Evolutionary conservation across 2,888 invertebrate species (phyloP).

Genomic region (Sipha maydis): DNA sequence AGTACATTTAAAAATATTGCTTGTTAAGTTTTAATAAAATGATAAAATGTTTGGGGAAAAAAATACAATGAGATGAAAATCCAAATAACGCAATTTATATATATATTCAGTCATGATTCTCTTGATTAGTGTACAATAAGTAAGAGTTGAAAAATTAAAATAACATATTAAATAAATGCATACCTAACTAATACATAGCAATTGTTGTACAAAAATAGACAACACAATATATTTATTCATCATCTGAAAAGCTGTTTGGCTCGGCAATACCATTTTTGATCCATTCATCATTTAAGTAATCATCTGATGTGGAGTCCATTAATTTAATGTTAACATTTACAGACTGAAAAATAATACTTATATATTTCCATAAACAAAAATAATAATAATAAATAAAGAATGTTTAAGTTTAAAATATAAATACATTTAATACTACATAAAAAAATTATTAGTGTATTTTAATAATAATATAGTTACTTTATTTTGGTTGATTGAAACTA

Average conservation of each 20-base stretch:
- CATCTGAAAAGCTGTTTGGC: neutral
- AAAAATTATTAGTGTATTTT: neutral
- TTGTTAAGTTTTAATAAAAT: too few relatives aligned
- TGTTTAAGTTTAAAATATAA: neutral
- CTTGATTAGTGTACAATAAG: too few relatives aligned
- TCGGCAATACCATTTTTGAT: conserved; percentile 16
- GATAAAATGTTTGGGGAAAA: too few relatives aligned
- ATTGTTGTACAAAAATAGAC: neutral
- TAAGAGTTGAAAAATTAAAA: too few relatives aligned
- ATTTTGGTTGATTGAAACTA: conserved; percentile 9
- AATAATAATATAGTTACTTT: conserved; percentile 5
- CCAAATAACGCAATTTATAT: too few relatives aligned
- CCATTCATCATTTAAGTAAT: conserved; percentile 48
- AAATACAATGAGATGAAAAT: too few relatives aligned
- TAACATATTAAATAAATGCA: too few relatives aligned
- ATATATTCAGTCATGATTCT: too few relatives aligned
- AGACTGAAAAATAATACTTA: conserved; percentile 10
- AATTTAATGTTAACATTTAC: conserved; percentile 34
- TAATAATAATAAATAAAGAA: neutral
- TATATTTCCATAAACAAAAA: neutral
- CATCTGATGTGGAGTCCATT: neutral
- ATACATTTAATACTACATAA: neutral
- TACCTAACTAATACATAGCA: too few relatives aligned
- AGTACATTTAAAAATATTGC: too few relatives aligned
- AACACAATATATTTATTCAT: neutral